Percentiles rank a stretch among this genome's conserved stretches.
These are phyloP conservation scores for Tenthredo mesomela DNA, from an alignment of 2,888 invertebrate species.

Conservation along the genomic window DNA sequence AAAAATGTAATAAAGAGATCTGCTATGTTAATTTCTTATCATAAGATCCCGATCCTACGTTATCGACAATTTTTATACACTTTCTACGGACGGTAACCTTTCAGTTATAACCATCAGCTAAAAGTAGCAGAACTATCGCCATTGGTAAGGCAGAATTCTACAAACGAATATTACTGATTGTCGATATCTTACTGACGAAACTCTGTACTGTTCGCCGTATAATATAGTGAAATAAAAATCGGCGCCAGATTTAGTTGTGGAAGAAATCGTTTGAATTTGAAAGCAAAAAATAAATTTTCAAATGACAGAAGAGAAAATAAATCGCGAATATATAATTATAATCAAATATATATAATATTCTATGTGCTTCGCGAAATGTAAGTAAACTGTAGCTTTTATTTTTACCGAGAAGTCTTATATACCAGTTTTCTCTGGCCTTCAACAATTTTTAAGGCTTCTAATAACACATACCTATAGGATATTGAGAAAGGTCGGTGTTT, in stretches of 20 bases:
- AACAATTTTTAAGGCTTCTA: slow-evolving; percentile 13
- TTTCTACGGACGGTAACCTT: background rate
- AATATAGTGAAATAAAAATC: background rate
- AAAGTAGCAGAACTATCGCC: background rate
- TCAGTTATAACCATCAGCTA: background rate
- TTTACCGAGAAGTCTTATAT: background rate
- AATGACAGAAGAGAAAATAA: background rate
- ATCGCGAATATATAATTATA: background rate
- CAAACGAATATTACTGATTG: background rate
- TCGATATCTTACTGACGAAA: background rate
- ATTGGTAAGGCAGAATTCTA: background rate
- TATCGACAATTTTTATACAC: background rate
- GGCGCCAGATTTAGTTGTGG: background rate
- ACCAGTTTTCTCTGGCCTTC: slow-evolving; percentile 21
- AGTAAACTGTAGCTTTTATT: background rate
- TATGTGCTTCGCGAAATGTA: background rate
- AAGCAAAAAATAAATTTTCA: background rate
- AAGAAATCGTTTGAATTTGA: background rate
- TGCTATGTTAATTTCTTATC: background rate
- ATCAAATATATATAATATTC: background rate
- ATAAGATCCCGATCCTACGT: background rate
- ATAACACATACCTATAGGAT: background rate
- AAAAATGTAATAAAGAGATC: too few species aligned
- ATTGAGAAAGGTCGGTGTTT: slow-evolving; percentile 16
- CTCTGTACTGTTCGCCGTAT: background rate